Evolutionary conservation across 2,888 invertebrate species (phyloP), one percentile per base, ranked within the genome.

Genomic region (Anoplius nigerrimus): DNA sequence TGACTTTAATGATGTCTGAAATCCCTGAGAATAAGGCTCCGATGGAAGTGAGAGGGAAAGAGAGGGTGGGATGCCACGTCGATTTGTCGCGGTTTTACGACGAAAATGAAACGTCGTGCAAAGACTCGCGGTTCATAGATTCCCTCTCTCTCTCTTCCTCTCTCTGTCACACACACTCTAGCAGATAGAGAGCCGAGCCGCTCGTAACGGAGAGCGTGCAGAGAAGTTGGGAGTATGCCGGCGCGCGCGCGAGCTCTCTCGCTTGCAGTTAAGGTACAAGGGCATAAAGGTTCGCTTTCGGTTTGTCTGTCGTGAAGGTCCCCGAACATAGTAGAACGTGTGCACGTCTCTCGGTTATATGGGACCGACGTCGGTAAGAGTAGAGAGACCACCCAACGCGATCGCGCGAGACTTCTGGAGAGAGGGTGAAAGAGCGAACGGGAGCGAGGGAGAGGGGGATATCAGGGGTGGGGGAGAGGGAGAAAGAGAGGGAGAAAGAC

Each of bases 311-410:
- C 72, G 80, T 71, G 75, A 75, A 62, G 73, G 75, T 71, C 69
- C 34, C 66, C 74, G 76, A 78, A 78, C 78, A 80, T 76, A 78
- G 80, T 71, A 69, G 76, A 81, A 67, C 76, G 80, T 74, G 76
- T 76, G 72, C 71, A 74, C 71, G 77, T 72, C 72, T 74, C 79
- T 73, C 80, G 79, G 76, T 75, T 83, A 80, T 82, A 81, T 77
- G 81, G 81, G 80, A 82, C 82, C 79, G 59, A 61, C 82, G 78
- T 79, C 79, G 79, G 79, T 80, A 82, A 83, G 84, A 87, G 86
- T 87, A 83, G 88, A 82, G 83, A 86, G 88, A 88, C 88, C 88
- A 88, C 88, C 88, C 88, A 88, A 87, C 85, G 85, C 84, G 88
- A 88, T 88, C 87, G 85, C 87, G 85, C 88, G 87, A 84, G 85